Percentiles rank a stretch among this genome's conserved stretches.
Evolutionary conservation across 2,888 invertebrate species (phyloP).

Genomic region (Elegia similella): DNA sequence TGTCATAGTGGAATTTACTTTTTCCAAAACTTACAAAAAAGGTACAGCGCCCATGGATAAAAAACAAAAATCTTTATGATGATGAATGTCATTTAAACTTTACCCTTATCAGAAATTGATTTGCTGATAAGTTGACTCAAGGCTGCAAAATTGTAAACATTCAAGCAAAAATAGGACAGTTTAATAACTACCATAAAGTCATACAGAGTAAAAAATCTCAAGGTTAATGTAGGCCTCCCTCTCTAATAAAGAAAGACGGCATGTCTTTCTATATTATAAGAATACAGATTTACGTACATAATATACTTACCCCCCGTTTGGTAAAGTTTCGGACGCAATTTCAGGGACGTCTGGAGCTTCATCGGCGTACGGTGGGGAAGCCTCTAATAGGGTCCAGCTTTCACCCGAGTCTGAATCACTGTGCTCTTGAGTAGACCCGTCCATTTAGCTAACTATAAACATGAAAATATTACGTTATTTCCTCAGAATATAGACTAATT

Average conservation of each 20-base stretch:
- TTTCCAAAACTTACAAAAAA: too few species aligned
- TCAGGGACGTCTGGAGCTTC: constrained; percentile 48
- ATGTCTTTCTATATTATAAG: too few species aligned
- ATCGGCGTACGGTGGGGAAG: constrained; percentile 45
- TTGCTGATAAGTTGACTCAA: constrained; percentile 8
- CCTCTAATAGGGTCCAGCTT: constrained; percentile 74
- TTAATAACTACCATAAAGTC: background rate
- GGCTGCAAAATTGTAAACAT: constrained; percentile 12
- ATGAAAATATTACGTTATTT: too few species aligned
- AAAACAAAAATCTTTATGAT: too few species aligned
- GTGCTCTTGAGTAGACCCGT: constrained; percentile 57
- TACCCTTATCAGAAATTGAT: constrained; percentile 4
- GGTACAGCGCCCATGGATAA: too few species aligned
- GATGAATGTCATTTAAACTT: too few species aligned
- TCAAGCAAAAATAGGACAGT: constrained; percentile 4
- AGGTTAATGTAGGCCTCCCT: background rate
- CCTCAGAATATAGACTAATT: constrained; percentile 12
- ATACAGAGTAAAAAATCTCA: background rate
- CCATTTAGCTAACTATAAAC: constrained; percentile 51
- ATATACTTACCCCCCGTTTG: background rate
- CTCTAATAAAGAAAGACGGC: background rate
- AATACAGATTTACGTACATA: too few species aligned
- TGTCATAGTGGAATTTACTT: too few species aligned
- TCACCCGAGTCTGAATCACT: constrained; percentile 79
- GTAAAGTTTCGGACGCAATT: constrained; percentile 25